Evolutionary conservation across 2,113 vertebrate species (phyloP), one percentile per base, ranked within the genome.

Genomic region (Microtus pennsylvanicus): DNA sequence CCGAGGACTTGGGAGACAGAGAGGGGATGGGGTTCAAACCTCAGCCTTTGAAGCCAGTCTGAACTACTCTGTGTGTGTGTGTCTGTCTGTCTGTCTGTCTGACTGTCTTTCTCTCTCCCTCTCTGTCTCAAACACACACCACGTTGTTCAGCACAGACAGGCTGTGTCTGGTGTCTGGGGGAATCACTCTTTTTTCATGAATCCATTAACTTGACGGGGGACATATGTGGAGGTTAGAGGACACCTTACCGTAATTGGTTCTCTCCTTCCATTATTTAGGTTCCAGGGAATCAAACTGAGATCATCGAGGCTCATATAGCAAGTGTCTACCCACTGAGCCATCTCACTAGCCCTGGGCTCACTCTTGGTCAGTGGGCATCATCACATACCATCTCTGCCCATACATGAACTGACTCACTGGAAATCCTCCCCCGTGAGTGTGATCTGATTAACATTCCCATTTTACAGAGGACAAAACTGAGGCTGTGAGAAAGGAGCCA

Each of bases 321-420:
- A 47, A 69, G 63, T 69, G 28, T 47, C 82, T 67, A 67, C 28
- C 38, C 61, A 33, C 28, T 33, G 26, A 65, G 82, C 5, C 63
- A 47, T 69, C 63, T 47, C 9, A 11, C 16, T 21, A 86, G 61
- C 1, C 19, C 45, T 45, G 72, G 45, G 2, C 5, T 7, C 30
- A 9, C 28, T 52, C n/a, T 1, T 21, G 10, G 45, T 47, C 19
- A 3, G n/a, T 13, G 45, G 52, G 28, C 35, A 26, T 47, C 5
- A 10, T 61, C 33, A 17, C 1, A 0, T 17, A 75, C 38, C 7
- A 22, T 86, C 70, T 80, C 96, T 24, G 16, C 42, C 52, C 70
- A 45, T n/a, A 11, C 22, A 3, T 0, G 1, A 74, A 35, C 10
- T 5, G 6, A 14, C 5, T 11, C 83, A 2, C 9, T 50, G 26